These are phyloP conservation scores for Poeciliopsis turrubarensis DNA, from an alignment of 2,113 vertebrate species.

Conservation along the genomic window DNA sequence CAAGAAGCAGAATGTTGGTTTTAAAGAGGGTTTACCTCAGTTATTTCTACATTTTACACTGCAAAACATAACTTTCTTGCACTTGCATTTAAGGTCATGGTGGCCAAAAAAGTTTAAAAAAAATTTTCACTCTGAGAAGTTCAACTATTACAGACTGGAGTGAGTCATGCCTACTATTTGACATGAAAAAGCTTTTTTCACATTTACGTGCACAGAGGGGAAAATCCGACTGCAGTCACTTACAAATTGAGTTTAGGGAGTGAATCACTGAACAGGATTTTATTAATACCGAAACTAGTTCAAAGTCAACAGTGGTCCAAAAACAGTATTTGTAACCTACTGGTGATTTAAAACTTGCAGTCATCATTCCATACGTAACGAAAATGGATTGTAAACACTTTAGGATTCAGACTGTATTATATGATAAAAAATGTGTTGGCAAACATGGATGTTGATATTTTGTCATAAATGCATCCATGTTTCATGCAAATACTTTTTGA, in stretches of 20 bases:
- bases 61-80: background rate
- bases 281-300: background rate
- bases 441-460: no score
- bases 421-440: no score
- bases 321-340: background rate
- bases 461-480: no score
- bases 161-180: background rate
- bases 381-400: no score
- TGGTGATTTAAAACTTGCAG: background rate
- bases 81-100: background rate
- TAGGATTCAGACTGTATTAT: no score
- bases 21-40: background rate
- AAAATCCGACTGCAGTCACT: background rate
- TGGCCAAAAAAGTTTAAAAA: background rate
- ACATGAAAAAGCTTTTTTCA: conserved; percentile 7
- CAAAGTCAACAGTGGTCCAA: background rate
- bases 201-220: background rate
- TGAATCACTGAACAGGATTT: background rate
- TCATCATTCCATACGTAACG: no score
- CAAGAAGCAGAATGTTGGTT: background rate
- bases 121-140: background rate
- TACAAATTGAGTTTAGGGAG: background rate
- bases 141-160: background rate
- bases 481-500: no score
- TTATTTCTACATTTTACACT: background rate